These are phyloP conservation scores for Penaeus chinensis DNA, from an alignment of 1,140 invertebrate genomes.

Conservation along the genomic window DNA sequence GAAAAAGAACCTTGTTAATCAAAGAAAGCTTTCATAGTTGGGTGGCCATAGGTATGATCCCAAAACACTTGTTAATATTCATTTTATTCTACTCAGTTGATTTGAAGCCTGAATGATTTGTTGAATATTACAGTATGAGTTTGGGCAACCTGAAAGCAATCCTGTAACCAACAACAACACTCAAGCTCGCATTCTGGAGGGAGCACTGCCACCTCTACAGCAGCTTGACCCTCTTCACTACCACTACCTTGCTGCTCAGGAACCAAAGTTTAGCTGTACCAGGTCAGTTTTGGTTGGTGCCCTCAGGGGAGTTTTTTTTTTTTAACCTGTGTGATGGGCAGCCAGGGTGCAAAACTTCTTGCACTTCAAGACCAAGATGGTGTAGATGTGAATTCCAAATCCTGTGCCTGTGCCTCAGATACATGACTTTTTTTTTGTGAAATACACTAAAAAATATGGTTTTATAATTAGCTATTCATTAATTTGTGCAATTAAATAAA, in stretches of 20 bases:
- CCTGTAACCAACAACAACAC: slow-evolving; percentile 19
- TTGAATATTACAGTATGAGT: slow-evolving; percentile 37
- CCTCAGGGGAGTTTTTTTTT: too few relatives aligned
- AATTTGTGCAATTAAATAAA: too few relatives aligned
- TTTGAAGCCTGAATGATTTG: background rate
- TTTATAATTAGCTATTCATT: too few relatives aligned
- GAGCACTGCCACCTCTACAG: slow-evolving; percentile 49
- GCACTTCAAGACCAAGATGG: too few relatives aligned
- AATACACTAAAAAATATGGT: too few relatives aligned
- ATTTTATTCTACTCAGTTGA: background rate
- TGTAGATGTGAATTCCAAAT: too few relatives aligned
- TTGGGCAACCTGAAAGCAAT: slow-evolving; percentile 34
- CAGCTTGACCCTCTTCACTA: slow-evolving; percentile 48
- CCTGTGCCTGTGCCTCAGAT: too few relatives aligned
- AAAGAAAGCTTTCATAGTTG: too few relatives aligned
- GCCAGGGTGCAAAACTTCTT: background rate
- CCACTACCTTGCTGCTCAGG: slow-evolving; percentile 45
- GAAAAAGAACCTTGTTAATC: background rate
- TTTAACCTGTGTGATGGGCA: background rate
- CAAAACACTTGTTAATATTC: too few relatives aligned
- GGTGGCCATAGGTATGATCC: too few relatives aligned
- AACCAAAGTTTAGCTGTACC: slow-evolving; percentile 52
- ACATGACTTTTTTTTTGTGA: too few relatives aligned
- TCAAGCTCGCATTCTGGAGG: slow-evolving; percentile 45
- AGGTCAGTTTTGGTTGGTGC: slow-evolving; percentile 15